Evolutionary conservation across 1,140 invertebrate genomes (phyloP).

Genomic region (Lordiphosa clarofinis): DNA sequence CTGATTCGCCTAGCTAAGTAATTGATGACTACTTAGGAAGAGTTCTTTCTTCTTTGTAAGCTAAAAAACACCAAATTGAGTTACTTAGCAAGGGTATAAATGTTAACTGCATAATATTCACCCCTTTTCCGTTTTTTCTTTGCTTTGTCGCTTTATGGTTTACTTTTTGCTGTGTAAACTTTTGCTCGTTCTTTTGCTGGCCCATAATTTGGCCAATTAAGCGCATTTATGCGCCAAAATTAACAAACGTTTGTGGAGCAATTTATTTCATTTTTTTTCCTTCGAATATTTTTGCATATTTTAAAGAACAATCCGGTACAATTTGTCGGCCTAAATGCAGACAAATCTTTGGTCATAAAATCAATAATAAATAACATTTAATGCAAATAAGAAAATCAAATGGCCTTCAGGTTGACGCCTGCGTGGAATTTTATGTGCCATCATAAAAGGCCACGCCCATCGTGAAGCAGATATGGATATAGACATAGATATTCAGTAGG

Average conservation of each 20-base stretch:
- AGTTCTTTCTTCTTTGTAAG: too few relatives aligned
- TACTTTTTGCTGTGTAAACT: slow-evolving; percentile 26
- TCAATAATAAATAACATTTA: slow-evolving; percentile 61
- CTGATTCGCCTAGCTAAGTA: too few relatives aligned
- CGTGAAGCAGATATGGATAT: slow-evolving; percentile 40
- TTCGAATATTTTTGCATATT: slow-evolving; percentile 8
- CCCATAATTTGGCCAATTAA: slow-evolving; percentile 61
- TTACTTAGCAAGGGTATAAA: too few relatives aligned
- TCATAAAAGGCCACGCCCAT: slow-evolving; percentile 2
- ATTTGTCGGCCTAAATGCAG: not conserved
- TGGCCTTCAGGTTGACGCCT: slow-evolving; percentile 30
- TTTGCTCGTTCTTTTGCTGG: slow-evolving; percentile 22
- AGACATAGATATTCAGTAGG: slow-evolving; percentile 29
- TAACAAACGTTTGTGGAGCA: slow-evolving; percentile 24
- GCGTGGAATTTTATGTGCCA: slow-evolving; percentile 48
- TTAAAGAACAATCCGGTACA: not conserved
- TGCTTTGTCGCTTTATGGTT: slow-evolving; percentile 13
- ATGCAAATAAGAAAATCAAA: slow-evolving; percentile 56
- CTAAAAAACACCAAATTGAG: too few relatives aligned
- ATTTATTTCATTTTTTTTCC: slow-evolving; percentile 2
- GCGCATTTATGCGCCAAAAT: slow-evolving; percentile 55
- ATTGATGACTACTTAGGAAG: too few relatives aligned
- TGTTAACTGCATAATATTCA: too few relatives aligned
- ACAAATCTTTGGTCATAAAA: slow-evolving; percentile 40
- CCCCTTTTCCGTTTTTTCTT: not conserved